phyloP scores from a whole-genome alignment of 2,888 invertebrate genomes.

The Lasioglossum marginatum region DNA sequence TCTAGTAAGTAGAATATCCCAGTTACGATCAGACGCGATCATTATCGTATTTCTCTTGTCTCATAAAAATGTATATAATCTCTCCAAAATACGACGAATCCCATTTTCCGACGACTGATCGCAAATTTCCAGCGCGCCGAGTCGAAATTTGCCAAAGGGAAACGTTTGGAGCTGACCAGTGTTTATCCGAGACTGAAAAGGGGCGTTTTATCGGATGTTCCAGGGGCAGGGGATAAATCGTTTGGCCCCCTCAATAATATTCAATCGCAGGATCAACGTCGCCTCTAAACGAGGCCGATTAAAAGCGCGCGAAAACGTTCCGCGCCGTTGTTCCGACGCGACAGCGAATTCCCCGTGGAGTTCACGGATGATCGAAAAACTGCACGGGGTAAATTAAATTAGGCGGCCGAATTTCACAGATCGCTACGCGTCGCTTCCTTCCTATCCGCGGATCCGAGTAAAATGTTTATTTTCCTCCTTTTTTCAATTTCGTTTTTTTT shows the following conservation, averaged over 20 bases:
- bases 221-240: background rate
- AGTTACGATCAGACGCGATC: background rate
- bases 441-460: background rate
- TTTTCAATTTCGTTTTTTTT: background rate
- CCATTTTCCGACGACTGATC: background rate
- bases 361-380: constrained; percentile 53
- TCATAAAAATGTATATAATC: background rate
- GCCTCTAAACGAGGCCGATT: constrained; percentile 13
- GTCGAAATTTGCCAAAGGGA: background rate
- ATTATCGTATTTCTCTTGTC: background rate
- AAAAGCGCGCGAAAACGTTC: constrained; percentile 26
- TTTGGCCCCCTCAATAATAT: constrained; percentile 13
- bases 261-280: constrained; percentile 30
- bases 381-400: constrained; percentile 57
- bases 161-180: background rate
- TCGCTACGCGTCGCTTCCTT: constrained; percentile 37
- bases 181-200: background rate
- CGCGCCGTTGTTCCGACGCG: constrained; percentile 32
- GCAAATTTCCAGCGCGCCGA: background rate
- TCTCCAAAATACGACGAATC: background rate
- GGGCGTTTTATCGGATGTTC: constrained; percentile 1
- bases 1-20: background rate
- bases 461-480: constrained; percentile 30
- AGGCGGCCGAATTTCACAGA: constrained; percentile 55
- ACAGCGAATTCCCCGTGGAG: constrained; percentile 24